phyloP scores from a whole-genome alignment of 2,888 invertebrate genomes.

The Tromatobia lineatoria region DNA sequence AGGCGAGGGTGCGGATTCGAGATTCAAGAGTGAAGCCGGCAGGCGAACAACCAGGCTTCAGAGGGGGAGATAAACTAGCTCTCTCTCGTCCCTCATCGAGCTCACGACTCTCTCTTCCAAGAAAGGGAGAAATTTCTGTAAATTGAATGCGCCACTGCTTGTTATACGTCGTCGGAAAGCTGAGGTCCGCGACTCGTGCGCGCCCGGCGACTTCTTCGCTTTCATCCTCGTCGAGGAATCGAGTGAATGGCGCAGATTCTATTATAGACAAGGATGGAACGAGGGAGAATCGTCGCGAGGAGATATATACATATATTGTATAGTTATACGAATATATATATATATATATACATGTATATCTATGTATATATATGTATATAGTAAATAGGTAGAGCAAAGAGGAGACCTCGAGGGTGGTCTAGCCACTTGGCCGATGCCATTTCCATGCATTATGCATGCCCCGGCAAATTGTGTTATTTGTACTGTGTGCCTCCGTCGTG shows the following conservation, averaged over 20 bases:
- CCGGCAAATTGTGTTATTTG: constrained; percentile 82
- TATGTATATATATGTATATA: constrained; percentile 24
- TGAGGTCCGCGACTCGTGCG: constrained; percentile 1
- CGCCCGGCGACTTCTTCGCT: constrained; percentile 77
- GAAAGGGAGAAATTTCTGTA: constrained; percentile 76
- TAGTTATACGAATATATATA: constrained; percentile 8
- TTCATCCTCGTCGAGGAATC: constrained; percentile 77
- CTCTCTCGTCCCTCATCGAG: constrained; percentile 18
- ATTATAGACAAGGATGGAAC: constrained; percentile 82
- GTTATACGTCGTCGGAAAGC: constrained; percentile 77
- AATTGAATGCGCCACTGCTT: constrained; percentile 82
- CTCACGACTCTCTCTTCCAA: background rate
- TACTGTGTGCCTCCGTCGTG: constrained; percentile 64
- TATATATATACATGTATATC: constrained; percentile 22
- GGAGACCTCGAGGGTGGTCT: constrained; percentile 72
- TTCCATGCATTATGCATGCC: constrained; percentile 83
- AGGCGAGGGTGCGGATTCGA: constrained; percentile 38
- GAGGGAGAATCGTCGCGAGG: constrained; percentile 39
- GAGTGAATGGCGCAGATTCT: constrained; percentile 82
- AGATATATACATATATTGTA: constrained; percentile 34
- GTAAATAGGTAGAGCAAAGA: constrained; percentile 54
- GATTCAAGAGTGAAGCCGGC: constrained; percentile 53
- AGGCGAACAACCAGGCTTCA: constrained; percentile 28
- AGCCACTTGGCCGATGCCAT: constrained; percentile 78
- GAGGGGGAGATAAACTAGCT: constrained; percentile 12